Conservation (phyloP, 1,140 invertebrate genomes). For the Theocolax elegans region DNA sequence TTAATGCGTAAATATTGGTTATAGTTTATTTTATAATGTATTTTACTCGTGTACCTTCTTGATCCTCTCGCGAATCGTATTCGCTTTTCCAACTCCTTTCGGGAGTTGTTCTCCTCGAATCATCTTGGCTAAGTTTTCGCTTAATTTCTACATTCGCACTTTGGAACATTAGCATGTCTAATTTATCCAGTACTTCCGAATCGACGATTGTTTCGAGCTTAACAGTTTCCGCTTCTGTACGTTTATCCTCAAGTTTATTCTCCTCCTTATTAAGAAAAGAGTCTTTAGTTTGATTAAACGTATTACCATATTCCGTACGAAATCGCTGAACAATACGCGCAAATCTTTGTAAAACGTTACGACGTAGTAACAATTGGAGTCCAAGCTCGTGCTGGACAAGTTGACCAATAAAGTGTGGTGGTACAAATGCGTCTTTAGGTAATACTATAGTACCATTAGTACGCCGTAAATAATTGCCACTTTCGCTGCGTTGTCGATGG, state of each 20-base stretch:
- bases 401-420: constrained; percentile 90
- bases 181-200: constrained; percentile 55
- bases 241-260: constrained; percentile 5
- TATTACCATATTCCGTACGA: constrained; percentile 52
- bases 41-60: constrained; percentile 37
- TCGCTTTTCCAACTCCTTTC: constrained; percentile 59
- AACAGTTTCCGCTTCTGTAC: constrained; percentile 30
- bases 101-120: constrained; percentile 59
- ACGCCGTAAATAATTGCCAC: constrained; percentile 80
- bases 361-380: constrained; percentile 72
- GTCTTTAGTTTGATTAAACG: constrained; percentile 7
- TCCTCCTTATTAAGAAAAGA: neutral
- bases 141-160: constrained; percentile 55
- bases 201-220: constrained; percentile 63
- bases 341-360: constrained; percentile 61
- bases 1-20: too few relatives aligned
- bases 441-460: constrained; percentile 58
- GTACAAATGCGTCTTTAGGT: constrained; percentile 75
- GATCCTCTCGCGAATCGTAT: constrained; percentile 50
- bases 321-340: constrained; percentile 58
- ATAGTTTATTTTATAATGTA: neutral
- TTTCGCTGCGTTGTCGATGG: constrained; percentile 82
- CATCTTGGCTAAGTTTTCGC: constrained; percentile 60
- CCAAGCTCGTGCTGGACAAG: constrained; percentile 83
- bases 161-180: constrained; percentile 44